Evolutionary conservation across 2,113 vertebrate genomes (phyloP), one percentile per base, ranked within the genome.

Genomic region (Asarcornis scutulata): DNA sequence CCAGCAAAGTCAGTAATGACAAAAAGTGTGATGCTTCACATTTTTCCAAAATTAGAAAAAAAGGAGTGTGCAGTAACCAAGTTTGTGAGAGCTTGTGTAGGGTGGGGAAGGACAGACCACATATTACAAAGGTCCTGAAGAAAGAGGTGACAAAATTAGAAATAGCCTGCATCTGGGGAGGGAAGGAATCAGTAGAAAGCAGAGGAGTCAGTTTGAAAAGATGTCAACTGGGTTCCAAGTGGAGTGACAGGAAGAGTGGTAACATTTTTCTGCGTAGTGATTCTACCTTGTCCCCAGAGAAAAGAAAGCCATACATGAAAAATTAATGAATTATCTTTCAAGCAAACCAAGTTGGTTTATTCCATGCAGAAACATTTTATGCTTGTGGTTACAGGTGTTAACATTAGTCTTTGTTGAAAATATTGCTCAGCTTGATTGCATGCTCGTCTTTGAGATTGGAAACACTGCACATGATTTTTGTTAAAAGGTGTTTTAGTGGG

Each of bases 11-110:
- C 11, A 26, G 12, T 62, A 11, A 5, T 50, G 31, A 31, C 12
- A 59, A 48, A 48, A 50, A 1, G 55, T 80, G 14, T 83, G 67
- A 44, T 26, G 40, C 3, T 4, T 48, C 10, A 16, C 0, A 0
- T 75, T 86, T 79, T 59, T 83, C 59, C 27, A 66, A 46, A 80
- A 79, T 42, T 26, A 48, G 53, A 68, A 16, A 34, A 48, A 42
- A 32, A 82, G 13, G 7, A 50, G 9, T 17, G 29, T 27, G 29
- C 42, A 32, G 29, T 56, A 77, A 46, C 18, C 4, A 82, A 83
- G 36, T 26, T 80, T 20, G 4, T 42, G 48, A 75, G 36, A 63
- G 42, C n/a, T 44, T 31, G 7, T 4, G 1, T 34, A 48, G 58
- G 21, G 16, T 64, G 48, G 29, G 11, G 11, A 46, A 17, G 38